These are phyloP conservation scores for Acrossocheilus wenchowensis DNA, from an alignment of 2,797 vertebrate species.

Conservation along the genomic window DNA sequence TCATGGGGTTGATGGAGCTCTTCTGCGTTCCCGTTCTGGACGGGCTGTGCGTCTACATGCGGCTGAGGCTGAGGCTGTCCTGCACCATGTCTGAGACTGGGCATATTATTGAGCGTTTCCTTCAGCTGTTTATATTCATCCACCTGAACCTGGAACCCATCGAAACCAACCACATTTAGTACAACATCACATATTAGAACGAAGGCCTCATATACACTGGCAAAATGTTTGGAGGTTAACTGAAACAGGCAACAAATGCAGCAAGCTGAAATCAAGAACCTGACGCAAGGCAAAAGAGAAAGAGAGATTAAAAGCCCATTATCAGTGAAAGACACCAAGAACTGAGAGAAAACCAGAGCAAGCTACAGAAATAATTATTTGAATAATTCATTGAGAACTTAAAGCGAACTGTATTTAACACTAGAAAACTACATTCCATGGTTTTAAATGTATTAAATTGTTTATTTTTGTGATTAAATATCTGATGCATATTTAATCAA, in stretches of 20 bases:
- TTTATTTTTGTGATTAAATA: too few species aligned
- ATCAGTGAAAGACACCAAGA: background rate
- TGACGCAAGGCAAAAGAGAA: background rate
- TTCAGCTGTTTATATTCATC: constrained; percentile 91
- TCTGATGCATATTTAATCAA: too few species aligned
- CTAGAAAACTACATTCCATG: background rate
- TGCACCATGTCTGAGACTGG: constrained; percentile 68
- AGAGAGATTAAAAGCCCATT: background rate
- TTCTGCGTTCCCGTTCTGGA: constrained; percentile 50
- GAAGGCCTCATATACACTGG: background rate
- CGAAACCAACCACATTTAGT: background rate
- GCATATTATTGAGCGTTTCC: constrained; percentile 83
- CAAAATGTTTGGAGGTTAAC: constrained; percentile 8
- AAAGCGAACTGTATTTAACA: background rate
- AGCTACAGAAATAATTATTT: background rate
- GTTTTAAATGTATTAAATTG: background rate
- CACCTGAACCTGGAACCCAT: constrained; percentile 84
- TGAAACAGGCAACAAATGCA: background rate
- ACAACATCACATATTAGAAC: background rate
- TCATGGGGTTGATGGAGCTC: constrained; percentile 53
- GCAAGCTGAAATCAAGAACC: background rate
- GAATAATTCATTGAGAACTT: background rate
- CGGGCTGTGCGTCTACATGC: constrained; percentile 34
- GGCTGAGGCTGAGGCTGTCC: constrained; percentile 44
- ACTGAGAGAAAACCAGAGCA: background rate